A percentile compares a stretch with the other conserved stretches of the same genome.
Evolutionary conservation across 2,888 invertebrate species (phyloP).

Genomic region (Cancer borealis): DNA sequence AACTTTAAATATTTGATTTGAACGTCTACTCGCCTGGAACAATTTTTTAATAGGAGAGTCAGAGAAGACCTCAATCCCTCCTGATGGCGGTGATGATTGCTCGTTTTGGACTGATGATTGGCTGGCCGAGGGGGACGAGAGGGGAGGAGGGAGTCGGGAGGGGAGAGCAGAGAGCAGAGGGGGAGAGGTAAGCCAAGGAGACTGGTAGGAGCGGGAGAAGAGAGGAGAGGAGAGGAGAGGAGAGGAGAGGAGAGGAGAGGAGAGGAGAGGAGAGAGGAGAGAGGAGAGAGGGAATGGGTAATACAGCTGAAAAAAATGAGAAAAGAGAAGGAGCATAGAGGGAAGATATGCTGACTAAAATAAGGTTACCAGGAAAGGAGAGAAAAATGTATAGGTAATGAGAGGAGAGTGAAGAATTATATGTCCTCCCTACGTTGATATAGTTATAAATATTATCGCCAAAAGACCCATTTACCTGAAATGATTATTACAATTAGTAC

Average conservation of each 20-base stretch:
- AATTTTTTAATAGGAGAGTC: constrained; percentile 40
- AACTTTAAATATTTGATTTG: constrained; percentile 65
- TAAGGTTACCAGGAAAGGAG: no score
- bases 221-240: background rate
- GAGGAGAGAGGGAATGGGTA: background rate
- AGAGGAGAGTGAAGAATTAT: background rate
- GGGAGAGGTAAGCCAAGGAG: constrained; percentile 2
- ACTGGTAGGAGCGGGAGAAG: background rate
- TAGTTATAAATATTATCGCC: no score
- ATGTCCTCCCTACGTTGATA: no score
- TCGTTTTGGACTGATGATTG: constrained; percentile 32
- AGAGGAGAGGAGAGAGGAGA: background rate
- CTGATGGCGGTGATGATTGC: constrained; percentile 54
- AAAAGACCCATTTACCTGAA: background rate
- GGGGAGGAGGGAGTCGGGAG: background rate
- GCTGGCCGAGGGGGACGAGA: background rate
- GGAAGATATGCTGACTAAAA: no score
- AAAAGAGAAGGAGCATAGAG: no score
- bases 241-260: background rate
- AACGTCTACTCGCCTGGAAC: constrained; percentile 46
- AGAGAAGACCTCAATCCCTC: constrained; percentile 31
- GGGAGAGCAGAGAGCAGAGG: background rate
- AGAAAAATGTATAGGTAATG: background rate
- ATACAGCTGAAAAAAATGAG: background rate
- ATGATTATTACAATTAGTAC: background rate